These are phyloP conservation scores for Pseudomugil gertrudae DNA, from an alignment of 2,797 vertebrate species.

Conservation along the genomic window DNA sequence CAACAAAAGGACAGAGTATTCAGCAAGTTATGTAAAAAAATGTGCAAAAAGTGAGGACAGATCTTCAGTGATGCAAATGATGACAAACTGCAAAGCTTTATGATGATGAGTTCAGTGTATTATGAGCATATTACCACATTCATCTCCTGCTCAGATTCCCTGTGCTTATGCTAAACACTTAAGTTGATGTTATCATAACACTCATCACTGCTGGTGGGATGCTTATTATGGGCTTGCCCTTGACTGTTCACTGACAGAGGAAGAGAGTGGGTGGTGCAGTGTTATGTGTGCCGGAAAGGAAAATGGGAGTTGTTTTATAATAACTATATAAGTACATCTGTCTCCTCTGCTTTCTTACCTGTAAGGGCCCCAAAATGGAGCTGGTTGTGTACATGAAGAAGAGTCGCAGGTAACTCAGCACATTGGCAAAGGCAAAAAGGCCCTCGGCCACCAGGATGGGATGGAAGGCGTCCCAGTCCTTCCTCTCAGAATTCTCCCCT, in stretches of 20 bases:
- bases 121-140: constrained; percentile 33
- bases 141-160: constrained; percentile 26
- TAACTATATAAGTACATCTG: constrained; percentile 28
- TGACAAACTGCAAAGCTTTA: constrained; percentile 10
- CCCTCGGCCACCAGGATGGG: constrained; percentile 97
- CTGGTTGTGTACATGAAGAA: constrained; percentile 99
- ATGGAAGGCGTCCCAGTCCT: constrained; percentile 98
- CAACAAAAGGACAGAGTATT: neutral
- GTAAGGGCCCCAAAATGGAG: constrained; percentile 95
- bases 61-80: constrained; percentile 12
- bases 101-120: constrained; percentile 20
- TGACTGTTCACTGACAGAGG: constrained; percentile 39
- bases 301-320: constrained; percentile 16
- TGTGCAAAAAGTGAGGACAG: neutral
- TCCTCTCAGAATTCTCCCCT: constrained; percentile 85
- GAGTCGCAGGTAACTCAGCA: constrained; percentile 97
- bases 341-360: constrained; percentile 80
- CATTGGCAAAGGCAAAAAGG: constrained; percentile 96
- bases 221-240: constrained; percentile 50
- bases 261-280: constrained; percentile 49
- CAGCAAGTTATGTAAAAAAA: neutral
- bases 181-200: constrained; percentile 43
- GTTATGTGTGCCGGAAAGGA: neutral
- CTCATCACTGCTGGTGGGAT: constrained; percentile 58
- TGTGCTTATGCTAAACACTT: constrained; percentile 33